Evolutionary conservation across 2,888 invertebrate genomes (phyloP), one percentile per base, ranked within the genome.

Genomic region (Silvanus unidentatus): DNA sequence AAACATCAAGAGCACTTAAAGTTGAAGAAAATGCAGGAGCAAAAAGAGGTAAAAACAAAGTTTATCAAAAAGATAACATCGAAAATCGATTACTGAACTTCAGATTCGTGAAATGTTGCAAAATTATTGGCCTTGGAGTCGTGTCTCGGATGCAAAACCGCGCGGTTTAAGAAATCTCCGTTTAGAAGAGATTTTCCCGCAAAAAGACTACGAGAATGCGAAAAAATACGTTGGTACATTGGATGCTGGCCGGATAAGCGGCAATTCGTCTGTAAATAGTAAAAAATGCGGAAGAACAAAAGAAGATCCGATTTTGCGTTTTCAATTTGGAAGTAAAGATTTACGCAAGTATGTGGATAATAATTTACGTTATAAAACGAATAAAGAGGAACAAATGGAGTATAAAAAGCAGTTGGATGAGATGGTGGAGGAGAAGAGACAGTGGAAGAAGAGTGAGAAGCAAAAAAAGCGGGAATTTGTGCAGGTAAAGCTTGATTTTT

Each of bases 61-160:
- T n/a, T n/a, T n/a, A n/a, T n/a, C n/a, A n/a, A 44, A n/a, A n/a
- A n/a, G n/a, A 37, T 39, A 32, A 32, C 3, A 32, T n/a, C 5
- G n/a, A 10, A 22, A 40, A 15, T 22, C 3, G 22, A 32, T 12
- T 12, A 5, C 5, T 32, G n/a, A 32, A n/a, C 27, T 27, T 39
- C 55, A 84, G 84, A 73, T 81, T 51, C 79, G 80, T 44, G 78
- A 80, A 60, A 80, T 86, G 73, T 77, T 85, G 71, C 77, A 81
- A 47, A 79, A 79, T 52, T 87, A 86, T 65, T 84, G 84, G 71
- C 88, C 89, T 5, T 89, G 87, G 86, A 87, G 87, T 2, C 77
- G 80, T 46, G 47, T 47, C 1, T 49, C 11, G 6, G 54, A 62
- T 28, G 56, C 55, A 16, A 65, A 65, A 57, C 68, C 69, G 4